Conservation (phyloP, 2,888 invertebrate genomes). For the Drosophila buzzatii region DNA sequence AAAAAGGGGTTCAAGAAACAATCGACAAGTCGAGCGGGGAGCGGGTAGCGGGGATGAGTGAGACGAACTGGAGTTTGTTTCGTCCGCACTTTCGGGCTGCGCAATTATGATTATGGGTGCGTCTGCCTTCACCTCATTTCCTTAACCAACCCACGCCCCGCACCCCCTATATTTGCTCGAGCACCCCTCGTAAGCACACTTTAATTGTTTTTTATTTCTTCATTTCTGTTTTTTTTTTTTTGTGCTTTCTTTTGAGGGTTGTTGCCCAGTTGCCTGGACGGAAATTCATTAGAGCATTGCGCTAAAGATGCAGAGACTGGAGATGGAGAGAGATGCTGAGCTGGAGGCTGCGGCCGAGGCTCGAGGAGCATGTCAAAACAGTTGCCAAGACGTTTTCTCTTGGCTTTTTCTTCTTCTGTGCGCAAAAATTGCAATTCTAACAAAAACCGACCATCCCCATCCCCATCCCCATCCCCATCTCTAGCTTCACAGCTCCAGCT, state of each 20-base stretch:
- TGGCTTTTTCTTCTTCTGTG: constrained; percentile 60
- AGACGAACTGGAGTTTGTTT: not conserved
- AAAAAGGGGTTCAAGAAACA: constrained; percentile 44
- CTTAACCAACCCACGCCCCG: not conserved
- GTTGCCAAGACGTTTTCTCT: constrained; percentile 78
- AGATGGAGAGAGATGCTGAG: not conserved
- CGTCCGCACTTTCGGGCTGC: constrained; percentile 50
- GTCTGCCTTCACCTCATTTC: constrained; percentile 33
- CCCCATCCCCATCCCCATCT: not conserved
- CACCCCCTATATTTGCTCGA: not conserved
- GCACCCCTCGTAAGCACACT: constrained; percentile 57
- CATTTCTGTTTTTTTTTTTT: constrained; percentile 17
- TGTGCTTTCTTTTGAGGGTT: constrained; percentile 51
- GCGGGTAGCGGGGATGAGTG: constrained; percentile 2
- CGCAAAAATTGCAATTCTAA: constrained; percentile 79
- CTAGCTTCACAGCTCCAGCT: not conserved
- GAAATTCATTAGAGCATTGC: constrained; percentile 79
- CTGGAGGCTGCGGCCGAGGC: constrained; percentile 29
- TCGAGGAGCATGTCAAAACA: constrained; percentile 69
- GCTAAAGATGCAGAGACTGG: constrained; percentile 33
- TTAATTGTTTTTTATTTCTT: constrained; percentile 72
- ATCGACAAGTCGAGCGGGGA: constrained; percentile 58
- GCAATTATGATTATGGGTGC: constrained; percentile 80
- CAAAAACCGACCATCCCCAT: constrained; percentile 17
- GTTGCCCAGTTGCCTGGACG: constrained; percentile 67